A percentile compares a stretch with the other conserved stretches of the same genome.
These are phyloP conservation scores for Alectoris magna DNA, from an alignment of 2,797 vertebrate species.

Conservation along the genomic window DNA sequence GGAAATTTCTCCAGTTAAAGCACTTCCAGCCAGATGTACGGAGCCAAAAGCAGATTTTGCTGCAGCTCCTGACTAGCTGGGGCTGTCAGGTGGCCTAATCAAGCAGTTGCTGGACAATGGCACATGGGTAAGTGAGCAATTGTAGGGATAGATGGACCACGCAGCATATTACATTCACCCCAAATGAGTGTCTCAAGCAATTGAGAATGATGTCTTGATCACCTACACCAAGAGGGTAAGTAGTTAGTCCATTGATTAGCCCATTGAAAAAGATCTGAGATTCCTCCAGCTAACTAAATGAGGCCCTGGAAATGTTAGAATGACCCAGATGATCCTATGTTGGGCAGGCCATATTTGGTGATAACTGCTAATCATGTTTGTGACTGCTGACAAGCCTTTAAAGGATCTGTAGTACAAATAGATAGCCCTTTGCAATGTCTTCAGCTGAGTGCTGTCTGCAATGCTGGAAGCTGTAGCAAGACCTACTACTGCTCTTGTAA, in stretches of 20 bases:
- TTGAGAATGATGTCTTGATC: not conserved
- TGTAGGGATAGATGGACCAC: not conserved
- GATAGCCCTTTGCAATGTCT: not conserved
- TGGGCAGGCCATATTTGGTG: not conserved
- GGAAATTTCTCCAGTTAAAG: not conserved
- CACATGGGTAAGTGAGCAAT: not conserved
- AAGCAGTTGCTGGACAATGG: not conserved
- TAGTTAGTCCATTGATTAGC: not conserved
- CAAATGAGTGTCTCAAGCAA: not conserved
- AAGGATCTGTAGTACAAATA: not conserved
- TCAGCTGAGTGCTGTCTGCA: not conserved
- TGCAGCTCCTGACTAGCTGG: not conserved
- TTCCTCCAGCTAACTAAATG: not conserved
- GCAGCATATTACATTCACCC: not conserved
- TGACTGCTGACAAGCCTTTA: not conserved
- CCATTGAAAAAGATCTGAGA: not conserved
- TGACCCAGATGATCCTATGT: not conserved
- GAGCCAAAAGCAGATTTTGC: not conserved
- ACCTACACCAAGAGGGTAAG: not conserved
- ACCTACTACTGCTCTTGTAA: not conserved
- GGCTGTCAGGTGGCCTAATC: not conserved
- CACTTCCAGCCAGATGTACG: not conserved
- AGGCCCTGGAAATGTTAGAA: not conserved
- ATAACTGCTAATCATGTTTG: not conserved
- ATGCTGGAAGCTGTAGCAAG: not conserved